Conservation (phyloP, 2,113 vertebrate genomes). For the Oplegnathus fasciatus region DNA sequence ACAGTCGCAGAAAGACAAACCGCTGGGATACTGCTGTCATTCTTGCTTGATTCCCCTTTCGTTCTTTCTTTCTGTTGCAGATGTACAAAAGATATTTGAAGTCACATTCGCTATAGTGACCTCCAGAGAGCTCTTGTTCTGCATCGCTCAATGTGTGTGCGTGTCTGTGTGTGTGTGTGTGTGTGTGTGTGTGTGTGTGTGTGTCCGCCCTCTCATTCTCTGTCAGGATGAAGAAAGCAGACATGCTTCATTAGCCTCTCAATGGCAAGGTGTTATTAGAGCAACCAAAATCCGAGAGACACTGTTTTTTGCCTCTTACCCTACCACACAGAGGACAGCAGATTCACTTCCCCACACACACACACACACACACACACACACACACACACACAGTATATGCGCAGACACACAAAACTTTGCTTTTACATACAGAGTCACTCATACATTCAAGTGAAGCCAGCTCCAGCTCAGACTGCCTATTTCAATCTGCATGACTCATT, state of each 20-base stretch:
- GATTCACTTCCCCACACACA: slow-evolving; percentile 15
- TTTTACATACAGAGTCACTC: slow-evolving; percentile 59
- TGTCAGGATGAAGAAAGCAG: slow-evolving; percentile 69
- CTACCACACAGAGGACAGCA: slow-evolving; percentile 44
- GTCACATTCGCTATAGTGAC: slow-evolving; percentile 52
- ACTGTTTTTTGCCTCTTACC: slow-evolving; percentile 49
- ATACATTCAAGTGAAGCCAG: slow-evolving; percentile 53
- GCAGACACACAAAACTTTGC: slow-evolving; percentile 67
- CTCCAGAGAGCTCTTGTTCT: slow-evolving; percentile 68
- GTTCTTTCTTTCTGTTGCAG: slow-evolving; percentile 55
- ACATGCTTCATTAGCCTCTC: slow-evolving; percentile 81
- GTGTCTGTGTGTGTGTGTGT: slow-evolving; percentile 24
- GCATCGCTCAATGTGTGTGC: slow-evolving; percentile 1
- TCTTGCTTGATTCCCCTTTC: slow-evolving; percentile 42
- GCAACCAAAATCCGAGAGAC: slow-evolving; percentile 64
- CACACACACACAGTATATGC: slow-evolving; percentile 14
- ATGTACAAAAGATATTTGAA: slow-evolving; percentile 63
- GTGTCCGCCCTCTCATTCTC: slow-evolving; percentile 61
- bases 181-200: slow-evolving; percentile 24
- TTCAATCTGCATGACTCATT: slow-evolving; percentile 77
- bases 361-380: slow-evolving; percentile 2
- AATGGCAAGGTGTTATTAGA: slow-evolving; percentile 80
- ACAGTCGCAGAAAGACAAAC: slow-evolving; percentile 63
- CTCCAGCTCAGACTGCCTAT: slow-evolving; percentile 67
- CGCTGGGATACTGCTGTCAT: slow-evolving; percentile 61